Evolutionary conservation across 2,888 invertebrate species (phyloP).

Genomic region (Andrena dorsata): DNA sequence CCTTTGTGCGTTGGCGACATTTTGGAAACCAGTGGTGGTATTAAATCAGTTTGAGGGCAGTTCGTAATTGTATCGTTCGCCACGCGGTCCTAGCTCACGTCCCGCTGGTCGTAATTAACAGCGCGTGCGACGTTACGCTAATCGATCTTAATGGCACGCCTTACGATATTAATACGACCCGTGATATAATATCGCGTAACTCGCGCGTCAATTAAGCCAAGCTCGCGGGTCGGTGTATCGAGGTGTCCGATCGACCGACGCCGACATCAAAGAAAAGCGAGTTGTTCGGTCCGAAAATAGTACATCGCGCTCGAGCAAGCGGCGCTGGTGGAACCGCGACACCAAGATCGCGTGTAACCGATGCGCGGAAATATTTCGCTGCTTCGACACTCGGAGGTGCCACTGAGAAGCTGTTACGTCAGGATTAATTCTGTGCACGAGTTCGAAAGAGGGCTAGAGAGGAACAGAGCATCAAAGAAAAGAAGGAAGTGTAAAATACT

Average conservation of each 20-base stretch:
- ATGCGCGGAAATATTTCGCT: constrained; percentile 7
- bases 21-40: neutral
- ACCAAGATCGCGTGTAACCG: constrained; percentile 1
- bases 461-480: too few species aligned
- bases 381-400: neutral
- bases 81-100: neutral
- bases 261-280: constrained; percentile 19
- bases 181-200: constrained; percentile 35
- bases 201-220: constrained; percentile 28
- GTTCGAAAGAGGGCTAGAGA: neutral
- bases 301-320: neutral
- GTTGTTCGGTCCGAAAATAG: constrained; percentile 18
- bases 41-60: constrained; percentile 9
- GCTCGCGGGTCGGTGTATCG: constrained; percentile 1
- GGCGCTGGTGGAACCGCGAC: neutral
- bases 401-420: neutral
- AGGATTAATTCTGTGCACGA: neutral
- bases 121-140: constrained; percentile 31
- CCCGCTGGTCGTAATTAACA: constrained; percentile 13
- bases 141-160: constrained; percentile 45
- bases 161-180: constrained; percentile 37
- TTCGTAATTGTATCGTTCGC: constrained; percentile 3
- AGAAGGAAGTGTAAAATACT: too few species aligned
- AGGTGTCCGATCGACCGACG: constrained; percentile 13
- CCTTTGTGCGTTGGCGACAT: too few species aligned